Percentiles rank a stretch among this genome's conserved stretches.
Conservation (phyloP, 1,140 invertebrate species). For the Tetramorium alpestre region DNA sequence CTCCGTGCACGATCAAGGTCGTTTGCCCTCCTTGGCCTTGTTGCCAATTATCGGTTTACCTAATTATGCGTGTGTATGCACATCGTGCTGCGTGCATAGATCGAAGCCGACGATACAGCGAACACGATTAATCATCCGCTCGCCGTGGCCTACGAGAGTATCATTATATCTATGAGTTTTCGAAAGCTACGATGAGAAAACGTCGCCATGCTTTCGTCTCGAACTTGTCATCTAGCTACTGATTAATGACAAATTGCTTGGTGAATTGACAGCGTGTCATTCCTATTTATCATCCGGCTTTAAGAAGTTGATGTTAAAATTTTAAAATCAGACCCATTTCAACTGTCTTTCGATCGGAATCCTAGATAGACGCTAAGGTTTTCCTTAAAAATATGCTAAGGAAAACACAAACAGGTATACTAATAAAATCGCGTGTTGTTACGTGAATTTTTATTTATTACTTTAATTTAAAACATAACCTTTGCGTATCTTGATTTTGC, state of each 20-base stretch:
- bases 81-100: slow-evolving; percentile 23
- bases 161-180: slow-evolving; percentile 29
- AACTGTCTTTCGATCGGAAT: background rate
- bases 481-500: background rate
- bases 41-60: slow-evolving; percentile 57
- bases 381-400: too few relatives aligned
- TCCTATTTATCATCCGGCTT: slow-evolving; percentile 38
- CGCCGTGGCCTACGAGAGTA: background rate
- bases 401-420: background rate
- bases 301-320: slow-evolving; percentile 4
- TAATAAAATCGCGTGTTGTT: background rate
- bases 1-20: slow-evolving; percentile 30
- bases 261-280: background rate
- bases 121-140: slow-evolving; percentile 37
- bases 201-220: slow-evolving; percentile 6
- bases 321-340: background rate
- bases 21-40: slow-evolving; percentile 30
- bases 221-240: slow-evolving; percentile 24
- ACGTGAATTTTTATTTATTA: background rate
- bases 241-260: slow-evolving; percentile 49
- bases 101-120: slow-evolving; percentile 24
- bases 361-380: background rate
- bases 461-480: background rate
- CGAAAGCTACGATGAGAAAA: slow-evolving; percentile 13
- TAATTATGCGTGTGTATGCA: slow-evolving; percentile 36